Conservation (phyloP, 37 sponge, comb jelly and placozoan species). For the Oscarella lobularis region DNA sequence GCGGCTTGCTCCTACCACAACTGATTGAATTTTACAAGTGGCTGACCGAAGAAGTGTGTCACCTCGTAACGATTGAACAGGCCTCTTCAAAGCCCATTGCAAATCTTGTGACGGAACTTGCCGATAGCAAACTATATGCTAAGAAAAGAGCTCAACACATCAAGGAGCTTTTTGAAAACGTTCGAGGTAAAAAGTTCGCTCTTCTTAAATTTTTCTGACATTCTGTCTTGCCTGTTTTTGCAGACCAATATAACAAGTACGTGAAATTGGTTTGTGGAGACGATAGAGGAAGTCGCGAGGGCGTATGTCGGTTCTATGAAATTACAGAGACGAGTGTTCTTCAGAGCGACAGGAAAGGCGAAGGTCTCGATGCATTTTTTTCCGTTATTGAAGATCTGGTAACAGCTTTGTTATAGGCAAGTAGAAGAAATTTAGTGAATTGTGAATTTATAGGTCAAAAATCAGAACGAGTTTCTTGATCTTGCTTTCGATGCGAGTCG, state of each 20-base stretch:
- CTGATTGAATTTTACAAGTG: background rate
- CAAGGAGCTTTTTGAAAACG: background rate
- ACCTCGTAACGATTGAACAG: background rate
- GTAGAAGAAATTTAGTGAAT: background rate
- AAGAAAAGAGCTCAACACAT: background rate
- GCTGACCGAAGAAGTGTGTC: background rate
- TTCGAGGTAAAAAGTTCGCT: background rate
- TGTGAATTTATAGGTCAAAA: background rate
- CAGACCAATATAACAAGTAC: background rate
- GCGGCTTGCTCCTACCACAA: background rate
- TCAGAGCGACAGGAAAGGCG: background rate
- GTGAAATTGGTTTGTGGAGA: background rate
- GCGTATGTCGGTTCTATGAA: no score
- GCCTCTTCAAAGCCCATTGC: background rate
- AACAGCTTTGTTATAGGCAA: background rate
- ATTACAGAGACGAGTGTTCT: no score
- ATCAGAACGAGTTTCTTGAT: background rate
- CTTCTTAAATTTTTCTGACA: background rate
- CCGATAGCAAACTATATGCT: background rate
- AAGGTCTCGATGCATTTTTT: background rate
- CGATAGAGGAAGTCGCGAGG: no score
- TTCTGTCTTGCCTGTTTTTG: background rate
- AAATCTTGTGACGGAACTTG: background rate
- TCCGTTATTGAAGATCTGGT: background rate
- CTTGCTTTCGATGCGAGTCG: background rate